Conservation (phyloP, 2,113 vertebrate species). For the Crotalus tigris region DNA sequence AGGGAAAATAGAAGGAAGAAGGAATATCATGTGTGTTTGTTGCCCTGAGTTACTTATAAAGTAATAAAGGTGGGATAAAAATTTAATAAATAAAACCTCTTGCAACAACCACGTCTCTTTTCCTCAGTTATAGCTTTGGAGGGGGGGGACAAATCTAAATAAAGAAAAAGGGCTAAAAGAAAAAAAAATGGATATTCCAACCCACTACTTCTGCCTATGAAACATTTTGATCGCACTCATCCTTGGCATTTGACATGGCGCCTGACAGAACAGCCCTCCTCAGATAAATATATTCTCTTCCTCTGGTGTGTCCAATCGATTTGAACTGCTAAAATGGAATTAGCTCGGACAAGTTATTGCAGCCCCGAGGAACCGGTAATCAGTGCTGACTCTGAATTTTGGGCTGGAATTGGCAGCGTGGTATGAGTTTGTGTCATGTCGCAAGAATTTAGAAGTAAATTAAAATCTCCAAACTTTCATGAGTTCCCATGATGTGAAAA, state of each 20-base stretch:
- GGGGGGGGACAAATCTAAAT: neutral
- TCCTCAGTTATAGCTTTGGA: neutral
- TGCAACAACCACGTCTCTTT: neutral
- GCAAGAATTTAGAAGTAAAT: neutral
- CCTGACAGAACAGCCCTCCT: neutral
- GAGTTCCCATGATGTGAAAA: neutral
- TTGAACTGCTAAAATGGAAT: neutral
- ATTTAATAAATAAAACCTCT: neutral
- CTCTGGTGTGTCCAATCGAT: neutral
- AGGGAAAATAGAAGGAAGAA: neutral
- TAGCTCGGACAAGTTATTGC: neutral
- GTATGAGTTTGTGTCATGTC: neutral
- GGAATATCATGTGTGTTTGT: too few species aligned
- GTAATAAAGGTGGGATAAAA: neutral
- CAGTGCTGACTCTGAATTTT: neutral
- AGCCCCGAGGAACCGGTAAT: neutral
- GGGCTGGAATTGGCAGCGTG: neutral
- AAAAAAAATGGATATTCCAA: neutral
- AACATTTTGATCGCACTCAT: neutral
- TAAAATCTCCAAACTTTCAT: neutral
- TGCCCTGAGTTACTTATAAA: too few species aligned
- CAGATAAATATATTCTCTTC: neutral
- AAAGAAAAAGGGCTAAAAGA: neutral
- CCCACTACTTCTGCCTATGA: neutral
- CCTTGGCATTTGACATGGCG: neutral